Percentiles rank a stretch among this genome's conserved stretches.
These are phyloP conservation scores for Teleopsis dalmanni DNA, from an alignment of 1,140 invertebrate genomes.

Conservation along the genomic window DNA sequence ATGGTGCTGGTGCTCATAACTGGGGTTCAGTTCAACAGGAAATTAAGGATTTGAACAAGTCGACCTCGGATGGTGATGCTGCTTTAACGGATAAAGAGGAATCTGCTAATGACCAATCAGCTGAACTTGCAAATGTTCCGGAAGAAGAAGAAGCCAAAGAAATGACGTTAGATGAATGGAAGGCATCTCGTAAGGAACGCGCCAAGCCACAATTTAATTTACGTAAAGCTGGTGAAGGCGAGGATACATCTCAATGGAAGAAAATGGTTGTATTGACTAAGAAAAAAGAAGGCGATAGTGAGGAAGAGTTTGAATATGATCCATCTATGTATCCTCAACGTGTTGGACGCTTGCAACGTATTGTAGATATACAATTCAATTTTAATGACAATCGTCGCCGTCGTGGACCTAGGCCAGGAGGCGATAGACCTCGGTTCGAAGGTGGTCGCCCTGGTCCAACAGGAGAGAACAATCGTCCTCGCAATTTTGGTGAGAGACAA, in stretches of 20 bases:
- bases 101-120: slow-evolving; percentile 39
- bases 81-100: slow-evolving; percentile 38
- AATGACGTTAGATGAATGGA: slow-evolving; percentile 79
- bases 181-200: slow-evolving; percentile 60
- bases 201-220: slow-evolving; percentile 75
- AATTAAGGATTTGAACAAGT: slow-evolving; percentile 56
- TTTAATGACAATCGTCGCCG: slow-evolving; percentile 67
- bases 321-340: slow-evolving; percentile 70
- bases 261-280: slow-evolving; percentile 58
- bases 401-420: slow-evolving; percentile 42
- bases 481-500: neutral
- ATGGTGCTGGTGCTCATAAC: slow-evolving; percentile 85
- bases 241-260: slow-evolving; percentile 79
- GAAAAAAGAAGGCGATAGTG: slow-evolving; percentile 45
- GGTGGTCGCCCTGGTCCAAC: slow-evolving; percentile 34
- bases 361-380: slow-evolving; percentile 78
- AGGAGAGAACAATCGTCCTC: too few species aligned
- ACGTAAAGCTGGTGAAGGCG: slow-evolving; percentile 82
- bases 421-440: slow-evolving; percentile 27
- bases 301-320: slow-evolving; percentile 59
- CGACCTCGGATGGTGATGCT: slow-evolving; percentile 45
- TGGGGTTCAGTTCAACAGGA: slow-evolving; percentile 88
- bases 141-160: slow-evolving; percentile 62
- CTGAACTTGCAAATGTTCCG: slow-evolving; percentile 45
- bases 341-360: slow-evolving; percentile 71